Evolutionary conservation across 2,888 invertebrate genomes (phyloP), one percentile per base, ranked within the genome.

Genomic region (Oasisia sp.): DNA sequence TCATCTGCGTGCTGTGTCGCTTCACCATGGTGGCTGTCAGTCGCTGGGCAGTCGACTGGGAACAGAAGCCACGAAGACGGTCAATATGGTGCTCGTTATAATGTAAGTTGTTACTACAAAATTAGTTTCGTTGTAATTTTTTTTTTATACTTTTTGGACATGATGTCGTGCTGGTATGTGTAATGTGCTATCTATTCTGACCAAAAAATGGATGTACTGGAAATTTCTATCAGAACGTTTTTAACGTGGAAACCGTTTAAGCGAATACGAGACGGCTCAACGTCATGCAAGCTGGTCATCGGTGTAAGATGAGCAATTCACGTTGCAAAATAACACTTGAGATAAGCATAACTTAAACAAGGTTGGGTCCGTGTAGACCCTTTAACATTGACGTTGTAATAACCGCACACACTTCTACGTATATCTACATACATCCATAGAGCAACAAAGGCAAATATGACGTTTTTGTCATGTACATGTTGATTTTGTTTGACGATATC

Each of bases 31-130:
- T 74, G 7, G 74, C 74, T 5, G 74, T 74, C 93, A 98, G 98
- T 94, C 98, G 98, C 96, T 99, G 74, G 27, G 74, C 74, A 1
- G 27, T 27, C 27, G 74, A 27, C 74, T 74, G 27, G 27, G 14
- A 74, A 74, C 74, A 27, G 74, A 74, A 74, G 74, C 27, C 14
- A 19, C 74, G 27, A 74, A 3, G 74, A 7, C 74, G 7, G 74
- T 74, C n/a, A 74, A 0, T 14, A 3, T 0, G 74, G 27, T 74
- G 74, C n/a, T n/a, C n/a, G 74, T 74, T 27, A 27, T 38, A 38
- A 27, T 19, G 27, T 19, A 74, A n/a, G n/a, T n/a, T n/a, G n/a
- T n/a, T n/a, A n/a, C n/a, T n/a, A n/a, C n/a, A n/a, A 74, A 74
- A 27, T 74, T 74, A n/a, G 38, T 38, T 56, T 14, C 56, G 8